Conservation (phyloP, 2,113 vertebrate species). For the Myotis yumanensis region DNA sequence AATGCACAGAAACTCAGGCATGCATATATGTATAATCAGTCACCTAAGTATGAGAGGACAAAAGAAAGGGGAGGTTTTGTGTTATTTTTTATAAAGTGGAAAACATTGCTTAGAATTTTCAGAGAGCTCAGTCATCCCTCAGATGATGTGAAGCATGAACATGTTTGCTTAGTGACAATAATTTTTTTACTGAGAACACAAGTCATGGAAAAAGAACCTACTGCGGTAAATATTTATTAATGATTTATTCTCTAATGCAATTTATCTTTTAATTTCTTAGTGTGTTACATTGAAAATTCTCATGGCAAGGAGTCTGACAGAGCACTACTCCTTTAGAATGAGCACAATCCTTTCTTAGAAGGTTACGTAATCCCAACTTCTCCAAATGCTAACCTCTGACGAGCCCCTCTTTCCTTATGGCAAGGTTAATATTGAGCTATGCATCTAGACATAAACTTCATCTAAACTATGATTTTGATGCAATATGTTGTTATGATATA, state of each 20-base stretch:
- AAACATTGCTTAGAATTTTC: conserved; percentile 20
- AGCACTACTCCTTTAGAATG: background rate
- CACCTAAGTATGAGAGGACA: background rate
- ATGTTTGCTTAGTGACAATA: conserved; percentile 37
- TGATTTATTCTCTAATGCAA: background rate
- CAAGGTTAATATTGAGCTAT: background rate
- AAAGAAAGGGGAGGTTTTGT: background rate
- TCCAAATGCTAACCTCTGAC: background rate
- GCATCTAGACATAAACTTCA: background rate
- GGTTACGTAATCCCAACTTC: background rate
- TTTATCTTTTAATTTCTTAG: background rate
- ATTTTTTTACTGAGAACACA: conserved; percentile 38
- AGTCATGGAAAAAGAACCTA: background rate
- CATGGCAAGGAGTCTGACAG: background rate
- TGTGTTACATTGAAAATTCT: background rate
- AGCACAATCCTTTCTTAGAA: background rate
- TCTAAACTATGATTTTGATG: background rate
- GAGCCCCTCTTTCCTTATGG: background rate
- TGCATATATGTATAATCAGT: background rate
- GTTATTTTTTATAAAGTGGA: background rate
- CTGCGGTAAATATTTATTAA: conserved; percentile 11
- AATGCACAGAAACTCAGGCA: background rate
- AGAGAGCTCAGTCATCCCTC: background rate
- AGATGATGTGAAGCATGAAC: background rate
- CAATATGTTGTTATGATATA: background rate